Percentiles rank a stretch among this genome's conserved stretches.
phyloP scores from a whole-genome alignment of 2,113 vertebrate species.

The Heterocephalus glaber region DNA sequence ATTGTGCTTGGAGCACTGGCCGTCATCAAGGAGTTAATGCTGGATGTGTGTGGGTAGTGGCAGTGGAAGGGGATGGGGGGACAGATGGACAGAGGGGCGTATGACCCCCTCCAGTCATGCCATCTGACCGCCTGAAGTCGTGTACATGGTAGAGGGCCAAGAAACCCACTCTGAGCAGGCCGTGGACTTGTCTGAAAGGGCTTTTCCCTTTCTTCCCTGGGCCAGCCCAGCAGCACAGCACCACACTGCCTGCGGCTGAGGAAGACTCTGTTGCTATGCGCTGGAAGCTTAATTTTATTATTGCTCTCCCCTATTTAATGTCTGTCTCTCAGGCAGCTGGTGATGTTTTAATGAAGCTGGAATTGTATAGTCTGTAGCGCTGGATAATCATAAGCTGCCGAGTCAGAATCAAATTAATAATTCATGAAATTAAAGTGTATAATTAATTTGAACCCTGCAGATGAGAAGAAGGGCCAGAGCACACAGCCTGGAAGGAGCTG shows the following conservation, averaged over 20 bases:
- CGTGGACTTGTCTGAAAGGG: constrained; percentile 67
- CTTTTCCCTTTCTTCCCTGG: constrained; percentile 69
- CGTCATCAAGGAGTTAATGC: neutral
- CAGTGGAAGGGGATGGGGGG: neutral
- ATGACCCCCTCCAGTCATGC: neutral
- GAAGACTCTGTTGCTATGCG: constrained; percentile 85
- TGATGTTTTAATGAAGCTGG: constrained; percentile 98
- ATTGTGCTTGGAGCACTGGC: neutral
- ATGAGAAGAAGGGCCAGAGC: constrained; percentile 86
- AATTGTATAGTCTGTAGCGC: constrained; percentile 91
- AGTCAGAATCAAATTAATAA: constrained; percentile 99
- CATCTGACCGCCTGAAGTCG: neutral
- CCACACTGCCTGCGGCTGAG: constrained; percentile 59
- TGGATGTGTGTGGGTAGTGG: neutral
- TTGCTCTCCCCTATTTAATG: constrained; percentile 92
- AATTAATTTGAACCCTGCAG: constrained; percentile 94
- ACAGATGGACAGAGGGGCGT: neutral
- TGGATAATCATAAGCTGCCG: constrained; percentile 98
- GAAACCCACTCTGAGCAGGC: neutral
- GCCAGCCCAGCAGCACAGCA: constrained; percentile 58
- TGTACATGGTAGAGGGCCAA: neutral
- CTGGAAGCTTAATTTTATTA: constrained; percentile 92
- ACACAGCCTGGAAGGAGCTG: constrained; percentile 78
- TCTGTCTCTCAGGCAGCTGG: constrained; percentile 93
- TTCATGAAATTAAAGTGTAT: constrained; percentile 99